A percentile compares a stretch with the other conserved stretches of the same genome.
Conservation (phyloP, 2,797 vertebrate species). For the Catamblyrhynchus diadema region DNA sequence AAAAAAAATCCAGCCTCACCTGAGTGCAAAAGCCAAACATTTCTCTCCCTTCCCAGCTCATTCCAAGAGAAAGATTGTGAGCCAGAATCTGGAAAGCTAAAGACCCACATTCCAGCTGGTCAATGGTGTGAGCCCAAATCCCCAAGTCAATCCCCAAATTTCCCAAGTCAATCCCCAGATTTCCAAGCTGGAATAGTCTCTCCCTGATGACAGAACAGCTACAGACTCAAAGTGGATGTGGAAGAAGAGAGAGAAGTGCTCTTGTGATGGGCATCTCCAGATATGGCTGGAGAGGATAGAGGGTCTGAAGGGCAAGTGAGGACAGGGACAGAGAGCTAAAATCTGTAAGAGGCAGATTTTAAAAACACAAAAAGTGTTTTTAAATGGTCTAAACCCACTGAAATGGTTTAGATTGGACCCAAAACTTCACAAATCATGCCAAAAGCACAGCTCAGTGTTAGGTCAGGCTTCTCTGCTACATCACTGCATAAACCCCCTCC, state of each 20-base stretch:
- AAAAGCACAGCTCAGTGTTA: not conserved
- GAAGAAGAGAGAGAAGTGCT: not conserved
- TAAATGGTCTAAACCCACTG: no score
- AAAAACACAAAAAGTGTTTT: rapidly evolving
- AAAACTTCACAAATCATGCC: not conserved
- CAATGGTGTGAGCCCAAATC: not conserved
- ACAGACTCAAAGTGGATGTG: not conserved
- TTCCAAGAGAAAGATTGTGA: not conserved
- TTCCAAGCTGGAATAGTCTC: not conserved
- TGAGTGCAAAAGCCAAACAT: not conserved
- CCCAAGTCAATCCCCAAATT: not conserved
- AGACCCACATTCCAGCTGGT: not conserved
- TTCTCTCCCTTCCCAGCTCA: not conserved
- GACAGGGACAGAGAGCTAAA: not conserved
- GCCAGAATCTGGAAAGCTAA: not conserved
- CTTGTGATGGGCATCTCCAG: not conserved
- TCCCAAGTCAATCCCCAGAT: no score
- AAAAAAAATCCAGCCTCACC: not conserved
- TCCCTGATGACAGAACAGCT: not conserved
- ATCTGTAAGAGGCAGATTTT: rapidly evolving
- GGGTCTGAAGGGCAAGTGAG: not conserved
- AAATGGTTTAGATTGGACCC: not conserved
- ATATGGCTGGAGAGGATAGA: not conserved
- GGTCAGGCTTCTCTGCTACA: not conserved
- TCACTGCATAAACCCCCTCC: not conserved